Percentiles rank a stretch among this genome's conserved stretches.
Conservation (phyloP, 2,113 vertebrate genomes). For the Ibidorhyncha struthersii region DNA sequence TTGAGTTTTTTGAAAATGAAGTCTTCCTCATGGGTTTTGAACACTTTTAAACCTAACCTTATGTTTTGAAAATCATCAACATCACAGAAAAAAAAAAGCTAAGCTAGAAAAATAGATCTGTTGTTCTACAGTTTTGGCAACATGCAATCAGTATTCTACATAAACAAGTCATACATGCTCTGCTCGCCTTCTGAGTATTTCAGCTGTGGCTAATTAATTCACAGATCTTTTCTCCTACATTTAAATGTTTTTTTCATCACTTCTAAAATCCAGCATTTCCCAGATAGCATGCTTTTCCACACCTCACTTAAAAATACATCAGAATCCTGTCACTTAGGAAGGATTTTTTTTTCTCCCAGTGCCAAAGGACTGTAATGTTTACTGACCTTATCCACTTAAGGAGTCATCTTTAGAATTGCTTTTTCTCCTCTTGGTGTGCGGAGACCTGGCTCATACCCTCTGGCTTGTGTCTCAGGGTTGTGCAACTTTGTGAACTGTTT, state of each 20-base stretch:
- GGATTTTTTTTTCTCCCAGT: not conserved
- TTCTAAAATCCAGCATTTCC: not conserved
- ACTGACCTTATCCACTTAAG: conserved; percentile 25
- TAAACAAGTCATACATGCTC: not conserved
- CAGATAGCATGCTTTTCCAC: not conserved
- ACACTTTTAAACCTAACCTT: not conserved
- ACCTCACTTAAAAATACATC: not conserved
- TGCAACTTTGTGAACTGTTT: not conserved
- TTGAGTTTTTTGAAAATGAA: not conserved
- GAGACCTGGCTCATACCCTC: not conserved
- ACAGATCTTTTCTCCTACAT: not conserved
- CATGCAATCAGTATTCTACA: not conserved
- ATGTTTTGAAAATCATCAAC: not conserved
- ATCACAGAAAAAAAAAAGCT: not conserved
- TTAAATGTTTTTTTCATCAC: not conserved
- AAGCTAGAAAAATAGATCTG: not conserved
- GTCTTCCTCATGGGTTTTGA: not conserved
- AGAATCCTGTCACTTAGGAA: not conserved
- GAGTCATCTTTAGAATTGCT: not conserved
- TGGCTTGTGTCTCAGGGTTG: not conserved
- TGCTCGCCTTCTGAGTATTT: not conserved
- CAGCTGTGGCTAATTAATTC: not conserved
- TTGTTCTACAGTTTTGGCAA: not conserved
- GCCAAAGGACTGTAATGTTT: not conserved
- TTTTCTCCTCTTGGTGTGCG: not conserved